Evolutionary conservation across 1,140 invertebrate species (phyloP).

Genomic region (Caerostris extrusa): DNA sequence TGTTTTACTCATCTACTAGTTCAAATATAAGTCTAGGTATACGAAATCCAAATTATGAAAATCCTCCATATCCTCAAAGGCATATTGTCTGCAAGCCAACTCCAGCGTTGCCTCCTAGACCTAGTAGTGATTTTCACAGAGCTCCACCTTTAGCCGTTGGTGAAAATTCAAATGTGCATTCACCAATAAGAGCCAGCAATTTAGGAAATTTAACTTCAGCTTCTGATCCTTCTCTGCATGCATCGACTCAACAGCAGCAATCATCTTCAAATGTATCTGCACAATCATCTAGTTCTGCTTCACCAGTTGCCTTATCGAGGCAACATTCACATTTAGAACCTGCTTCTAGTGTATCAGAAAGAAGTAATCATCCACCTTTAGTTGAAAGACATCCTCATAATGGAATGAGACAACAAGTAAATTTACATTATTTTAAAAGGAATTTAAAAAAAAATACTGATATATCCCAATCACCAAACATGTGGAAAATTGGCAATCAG

Average conservation of each 20-base stretch:
- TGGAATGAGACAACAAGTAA: conserved; percentile 26
- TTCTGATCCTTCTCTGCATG: conserved; percentile 73
- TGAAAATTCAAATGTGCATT: conserved; percentile 5
- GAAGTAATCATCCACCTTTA: not conserved
- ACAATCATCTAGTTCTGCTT: not conserved
- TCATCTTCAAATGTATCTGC: not conserved
- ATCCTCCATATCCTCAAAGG: conserved; percentile 52
- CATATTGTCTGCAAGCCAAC: conserved; percentile 40
- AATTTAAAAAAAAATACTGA: no score
- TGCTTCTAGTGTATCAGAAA: conserved; percentile 26
- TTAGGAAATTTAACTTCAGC: conserved; percentile 42
- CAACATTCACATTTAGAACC: conserved; percentile 56
- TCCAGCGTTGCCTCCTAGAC: conserved; percentile 68
- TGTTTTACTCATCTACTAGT: conserved; percentile 56
- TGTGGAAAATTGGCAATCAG: no score
- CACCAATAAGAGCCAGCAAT: not conserved
- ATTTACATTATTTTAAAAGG: not conserved
- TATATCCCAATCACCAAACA: no score
- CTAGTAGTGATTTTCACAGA: not conserved
- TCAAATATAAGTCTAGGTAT: conserved; percentile 42
- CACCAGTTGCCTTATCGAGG: conserved; percentile 43
- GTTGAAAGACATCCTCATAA: conserved; percentile 59
- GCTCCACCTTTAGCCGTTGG: not conserved
- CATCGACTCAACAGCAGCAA: not conserved
- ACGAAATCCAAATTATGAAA: conserved; percentile 73